Evolutionary conservation across 2,888 invertebrate genomes (phyloP), one percentile per base, ranked within the genome.

Genomic region (Microctonus aethiopoides): DNA sequence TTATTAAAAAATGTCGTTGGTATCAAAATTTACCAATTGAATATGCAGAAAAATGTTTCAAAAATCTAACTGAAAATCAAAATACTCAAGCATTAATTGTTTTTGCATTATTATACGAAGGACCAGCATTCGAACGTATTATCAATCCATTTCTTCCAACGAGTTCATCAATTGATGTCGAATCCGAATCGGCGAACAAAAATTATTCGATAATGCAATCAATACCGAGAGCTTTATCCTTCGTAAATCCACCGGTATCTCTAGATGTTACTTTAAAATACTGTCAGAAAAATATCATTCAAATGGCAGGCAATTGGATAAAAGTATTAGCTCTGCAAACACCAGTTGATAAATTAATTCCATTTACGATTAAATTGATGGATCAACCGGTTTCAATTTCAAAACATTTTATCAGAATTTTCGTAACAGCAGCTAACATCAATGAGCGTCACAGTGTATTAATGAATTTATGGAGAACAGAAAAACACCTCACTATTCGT

Each of bases 341-440:
- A 0, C 64, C 78, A 2, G 20, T 75, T 1, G 20, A 62, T 0
- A 75, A 78, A 10, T 79, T 83, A 0, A 24, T 79, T 0, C 9
- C 72, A 0, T 82, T 81, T 34, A 77, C 78, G 0, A 56, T 16
- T 16, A 36, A 24, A 1, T 67, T 86, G 3, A 24, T 74, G 1
- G 69, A 69, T 0, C 68, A 76, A 51, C 78, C 78, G 0, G 80
- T 85, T 1, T 78, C 84, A 1, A 72, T 83, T 0, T 81, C 74
- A 10, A 87, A 86, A 68, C 81, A 84, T 20, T 83, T 80, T 0
- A 76, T 86, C 13, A 77, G 84, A 24, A 2, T 86, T 9, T 68
- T 83, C 24, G 75, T 70, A 26, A 66, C 76, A 10, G 72, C 82
- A 0, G 76, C 77, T 0, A 29, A 79, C 2, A 66, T 73, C 0